Conservation (phyloP, 2,888 invertebrate species). For the Meandrusa payeni region DNA sequence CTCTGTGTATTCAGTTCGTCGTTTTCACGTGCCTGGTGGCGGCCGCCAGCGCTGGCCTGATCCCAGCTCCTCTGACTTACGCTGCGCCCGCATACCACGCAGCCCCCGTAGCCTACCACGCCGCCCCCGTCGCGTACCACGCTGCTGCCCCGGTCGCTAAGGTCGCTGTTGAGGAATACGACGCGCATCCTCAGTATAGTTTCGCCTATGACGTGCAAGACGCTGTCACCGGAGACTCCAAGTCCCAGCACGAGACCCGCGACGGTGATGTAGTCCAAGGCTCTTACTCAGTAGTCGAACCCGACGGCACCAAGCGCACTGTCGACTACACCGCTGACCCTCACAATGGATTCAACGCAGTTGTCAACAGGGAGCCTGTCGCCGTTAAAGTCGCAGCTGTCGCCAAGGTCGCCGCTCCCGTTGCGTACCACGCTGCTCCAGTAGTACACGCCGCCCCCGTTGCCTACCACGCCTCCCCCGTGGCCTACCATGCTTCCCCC, state of each 20-base stretch:
- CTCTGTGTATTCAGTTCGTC: too few relatives aligned
- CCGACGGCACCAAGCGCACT: slow-evolving; percentile 63
- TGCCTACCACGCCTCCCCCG: too few relatives aligned
- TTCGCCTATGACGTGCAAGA: slow-evolving; percentile 69
- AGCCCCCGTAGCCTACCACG: slow-evolving; percentile 41
- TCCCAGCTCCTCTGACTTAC: slow-evolving; percentile 47
- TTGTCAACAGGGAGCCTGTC: slow-evolving; percentile 63
- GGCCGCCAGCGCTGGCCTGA: slow-evolving; percentile 49
- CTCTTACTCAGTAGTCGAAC: slow-evolving; percentile 60
- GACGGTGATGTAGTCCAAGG: slow-evolving; percentile 66
- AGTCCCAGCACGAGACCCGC: slow-evolving; percentile 60
- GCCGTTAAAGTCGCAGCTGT: slow-evolving; percentile 42
- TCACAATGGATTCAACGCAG: slow-evolving; percentile 65
- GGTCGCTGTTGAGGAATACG: slow-evolving; percentile 45
- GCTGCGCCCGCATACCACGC: slow-evolving; percentile 39
- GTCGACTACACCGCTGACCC: slow-evolving; percentile 67
- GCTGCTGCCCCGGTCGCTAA: slow-evolving; percentile 24
- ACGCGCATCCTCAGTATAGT: slow-evolving; percentile 69
- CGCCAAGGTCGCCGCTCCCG: slow-evolving; percentile 39
- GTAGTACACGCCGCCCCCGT: slow-evolving; percentile 41
- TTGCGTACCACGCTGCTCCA: slow-evolving; percentile 35
- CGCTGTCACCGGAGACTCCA: slow-evolving; percentile 59
- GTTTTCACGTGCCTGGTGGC: slow-evolving; percentile 56
- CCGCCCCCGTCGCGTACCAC: slow-evolving; percentile 42
- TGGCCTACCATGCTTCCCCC: too few relatives aligned